Evolutionary conservation across 2,113 vertebrate genomes (phyloP).

Genomic region (Paramisgurnus dabryanus): DNA sequence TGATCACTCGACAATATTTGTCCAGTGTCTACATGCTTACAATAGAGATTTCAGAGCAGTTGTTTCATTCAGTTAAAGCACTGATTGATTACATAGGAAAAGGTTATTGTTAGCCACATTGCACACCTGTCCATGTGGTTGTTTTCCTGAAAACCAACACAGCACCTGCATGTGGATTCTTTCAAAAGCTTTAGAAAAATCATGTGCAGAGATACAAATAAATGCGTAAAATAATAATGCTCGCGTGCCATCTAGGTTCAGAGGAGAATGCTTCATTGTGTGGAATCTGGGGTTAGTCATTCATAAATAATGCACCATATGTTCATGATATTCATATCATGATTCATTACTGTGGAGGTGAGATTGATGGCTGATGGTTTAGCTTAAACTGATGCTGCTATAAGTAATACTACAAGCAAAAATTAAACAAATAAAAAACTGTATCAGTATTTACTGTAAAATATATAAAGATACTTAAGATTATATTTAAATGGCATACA

Average conservation of each 20-base stretch:
- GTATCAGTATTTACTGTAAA: too few species aligned
- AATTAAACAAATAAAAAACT: too few species aligned
- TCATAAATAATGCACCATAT: conserved; percentile 31
- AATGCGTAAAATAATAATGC: background rate
- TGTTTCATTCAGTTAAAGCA: background rate
- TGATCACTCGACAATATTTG: conserved; percentile 20
- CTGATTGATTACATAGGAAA: background rate
- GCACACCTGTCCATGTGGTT: background rate
- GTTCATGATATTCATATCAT: conserved; percentile 18
- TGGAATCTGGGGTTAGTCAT: conserved; percentile 29
- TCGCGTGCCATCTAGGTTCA: background rate
- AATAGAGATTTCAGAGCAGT: background rate
- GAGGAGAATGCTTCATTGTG: conserved; percentile 15
- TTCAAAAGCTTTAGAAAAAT: background rate
- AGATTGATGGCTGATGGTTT: conserved; percentile 12
- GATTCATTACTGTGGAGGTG: background rate
- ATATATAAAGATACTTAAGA: too few species aligned
- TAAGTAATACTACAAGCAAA: background rate
- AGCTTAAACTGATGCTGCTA: background rate
- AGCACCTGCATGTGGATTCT: background rate
- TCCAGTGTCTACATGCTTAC: conserved; percentile 7
- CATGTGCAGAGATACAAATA: too few species aligned
- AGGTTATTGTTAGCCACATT: background rate
- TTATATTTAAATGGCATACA: too few species aligned
- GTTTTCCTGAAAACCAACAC: background rate